phyloP scores from a whole-genome alignment of 1,140 invertebrate species.

The Aphis craccivora region DNA sequence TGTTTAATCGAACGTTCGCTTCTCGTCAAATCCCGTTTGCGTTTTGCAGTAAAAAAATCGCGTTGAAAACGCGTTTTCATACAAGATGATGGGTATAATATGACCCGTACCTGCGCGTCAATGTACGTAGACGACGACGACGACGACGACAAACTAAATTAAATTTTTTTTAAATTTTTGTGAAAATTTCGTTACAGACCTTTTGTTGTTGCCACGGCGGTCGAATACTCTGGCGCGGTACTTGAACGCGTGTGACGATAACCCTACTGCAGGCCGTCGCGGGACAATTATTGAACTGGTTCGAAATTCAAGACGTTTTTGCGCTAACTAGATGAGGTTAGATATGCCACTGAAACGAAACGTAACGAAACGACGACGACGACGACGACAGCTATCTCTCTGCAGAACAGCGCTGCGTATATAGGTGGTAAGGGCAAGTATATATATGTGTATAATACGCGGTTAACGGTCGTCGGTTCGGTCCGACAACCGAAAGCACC shows the following conservation, averaged over 20 bases:
- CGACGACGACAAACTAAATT: not conserved
- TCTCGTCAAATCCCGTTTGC: not conserved
- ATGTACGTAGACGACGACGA: not conserved
- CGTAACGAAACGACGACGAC: not conserved
- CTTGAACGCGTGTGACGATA: not conserved
- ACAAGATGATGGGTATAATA: not conserved
- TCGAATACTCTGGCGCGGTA: not conserved
- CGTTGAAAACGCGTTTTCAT: not conserved
- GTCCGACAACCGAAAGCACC: not conserved
- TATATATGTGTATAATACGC: not conserved
- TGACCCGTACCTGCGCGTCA: not conserved
- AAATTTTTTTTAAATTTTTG: not conserved
- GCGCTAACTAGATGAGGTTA: not conserved
- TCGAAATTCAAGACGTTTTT: not conserved
- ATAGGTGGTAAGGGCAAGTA: conserved; percentile 12
- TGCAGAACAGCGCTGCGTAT: not conserved
- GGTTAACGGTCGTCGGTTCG: not conserved
- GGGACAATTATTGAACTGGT: not conserved
- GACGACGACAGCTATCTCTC: not conserved
- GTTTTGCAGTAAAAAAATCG: not conserved
- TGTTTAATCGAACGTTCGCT: not conserved
- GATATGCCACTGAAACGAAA: not conserved
- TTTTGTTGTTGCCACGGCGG: not conserved
- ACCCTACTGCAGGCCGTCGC: not conserved
- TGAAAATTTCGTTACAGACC: not conserved